Percentiles rank a stretch among this genome's conserved stretches.
phyloP scores from a whole-genome alignment of 2,888 invertebrate species.

The Laspeyria flexula region DNA sequence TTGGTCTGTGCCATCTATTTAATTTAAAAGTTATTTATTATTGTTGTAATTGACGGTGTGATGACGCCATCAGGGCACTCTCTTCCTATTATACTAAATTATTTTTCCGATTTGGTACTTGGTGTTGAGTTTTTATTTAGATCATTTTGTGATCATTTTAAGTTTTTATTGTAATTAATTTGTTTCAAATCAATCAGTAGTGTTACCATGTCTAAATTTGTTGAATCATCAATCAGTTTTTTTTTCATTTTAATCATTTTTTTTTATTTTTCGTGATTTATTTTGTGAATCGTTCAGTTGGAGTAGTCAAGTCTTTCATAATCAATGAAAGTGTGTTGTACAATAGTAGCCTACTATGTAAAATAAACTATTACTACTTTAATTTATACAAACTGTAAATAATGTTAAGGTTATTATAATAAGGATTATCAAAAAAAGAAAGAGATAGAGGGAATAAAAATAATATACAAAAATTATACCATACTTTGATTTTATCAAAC shows the following conservation, averaged over 20 bases:
- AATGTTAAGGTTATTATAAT: slow-evolving; percentile 74
- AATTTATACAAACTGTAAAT: slow-evolving; percentile 86
- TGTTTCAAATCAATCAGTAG: slow-evolving; percentile 66
- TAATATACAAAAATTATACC: slow-evolving; percentile 64
- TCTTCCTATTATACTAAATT: slow-evolving; percentile 75
- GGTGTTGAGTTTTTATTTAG: slow-evolving; percentile 75
- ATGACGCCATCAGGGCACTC: slow-evolving; percentile 52
- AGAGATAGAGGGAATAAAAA: slow-evolving; percentile 83
- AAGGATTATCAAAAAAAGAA: slow-evolving; percentile 82
- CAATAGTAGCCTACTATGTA: slow-evolving; percentile 81
- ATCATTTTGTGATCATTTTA: slow-evolving; percentile 66
- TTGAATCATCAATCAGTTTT: slow-evolving; percentile 49
- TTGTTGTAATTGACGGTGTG: slow-evolving; percentile 64
- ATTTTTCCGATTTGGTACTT: slow-evolving; percentile 77
- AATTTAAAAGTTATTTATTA: slow-evolving; percentile 79
- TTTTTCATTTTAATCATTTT: slow-evolving; percentile 50
- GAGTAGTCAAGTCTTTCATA: slow-evolving; percentile 77
- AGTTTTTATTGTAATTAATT: slow-evolving; percentile 51
- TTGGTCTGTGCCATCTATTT: slow-evolving; percentile 85
- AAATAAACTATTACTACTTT: slow-evolving; percentile 80
- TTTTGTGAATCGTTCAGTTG: slow-evolving; percentile 46
- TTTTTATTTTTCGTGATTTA: slow-evolving; percentile 44
- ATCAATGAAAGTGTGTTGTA: slow-evolving; percentile 74
- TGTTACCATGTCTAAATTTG: slow-evolving; percentile 66
- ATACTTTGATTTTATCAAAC: slow-evolving; percentile 59